These are phyloP conservation scores for Myrmecobius fasciatus DNA, from an alignment of 2,113 vertebrate genomes.

Conservation along the genomic window DNA sequence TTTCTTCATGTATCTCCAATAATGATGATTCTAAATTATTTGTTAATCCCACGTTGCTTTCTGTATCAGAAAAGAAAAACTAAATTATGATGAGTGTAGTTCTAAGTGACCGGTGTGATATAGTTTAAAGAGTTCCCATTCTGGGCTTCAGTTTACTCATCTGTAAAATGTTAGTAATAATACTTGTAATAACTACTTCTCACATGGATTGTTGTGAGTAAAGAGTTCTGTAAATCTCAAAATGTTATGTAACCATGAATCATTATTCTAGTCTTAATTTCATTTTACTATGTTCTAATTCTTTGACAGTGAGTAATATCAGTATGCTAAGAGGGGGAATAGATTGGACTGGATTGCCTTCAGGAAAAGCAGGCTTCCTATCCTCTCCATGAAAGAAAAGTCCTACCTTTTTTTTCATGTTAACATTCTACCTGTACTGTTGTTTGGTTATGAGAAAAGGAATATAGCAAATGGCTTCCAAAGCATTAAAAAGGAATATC, in stretches of 20 bases:
- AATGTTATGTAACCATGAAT: background rate
- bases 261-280: background rate
- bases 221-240: background rate
- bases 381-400: background rate
- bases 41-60: background rate
- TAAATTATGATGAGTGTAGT: background rate
- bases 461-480: background rate
- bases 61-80: background rate
- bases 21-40: background rate
- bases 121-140: background rate
- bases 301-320: background rate
- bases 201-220: background rate
- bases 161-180: background rate
- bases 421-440: background rate
- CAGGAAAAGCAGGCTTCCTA: background rate
- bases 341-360: background rate
- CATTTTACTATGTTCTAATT: background rate
- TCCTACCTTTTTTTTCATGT: background rate
- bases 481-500: background rate
- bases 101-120: background rate
- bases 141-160: background rate
- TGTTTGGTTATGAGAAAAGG: background rate
- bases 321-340: background rate
- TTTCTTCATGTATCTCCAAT: background rate
- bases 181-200: background rate